Evolutionary conservation across 2,113 vertebrate species (phyloP).

Genomic region (Eulacestoma nigropectus): DNA sequence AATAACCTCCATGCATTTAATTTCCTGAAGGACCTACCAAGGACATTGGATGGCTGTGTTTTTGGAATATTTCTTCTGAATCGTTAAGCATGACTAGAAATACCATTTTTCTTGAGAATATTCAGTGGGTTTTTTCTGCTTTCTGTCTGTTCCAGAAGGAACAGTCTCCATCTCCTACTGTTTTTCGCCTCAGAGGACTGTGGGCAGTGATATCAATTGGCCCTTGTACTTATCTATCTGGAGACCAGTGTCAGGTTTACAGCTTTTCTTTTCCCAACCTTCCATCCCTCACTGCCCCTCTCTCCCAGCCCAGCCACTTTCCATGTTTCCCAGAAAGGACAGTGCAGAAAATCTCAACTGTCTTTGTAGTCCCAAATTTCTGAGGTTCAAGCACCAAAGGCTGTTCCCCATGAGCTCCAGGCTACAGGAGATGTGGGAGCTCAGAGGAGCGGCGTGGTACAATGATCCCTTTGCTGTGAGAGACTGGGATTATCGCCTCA

Average conservation of each 20-base stretch:
- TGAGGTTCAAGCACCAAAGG: not conserved
- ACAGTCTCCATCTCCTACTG: not conserved
- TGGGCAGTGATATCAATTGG: not conserved
- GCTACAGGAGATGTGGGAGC: not conserved
- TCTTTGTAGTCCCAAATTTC: not conserved
- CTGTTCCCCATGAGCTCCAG: not conserved
- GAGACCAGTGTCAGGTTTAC: not conserved
- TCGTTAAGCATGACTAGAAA: not conserved
- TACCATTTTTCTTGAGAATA: not conserved
- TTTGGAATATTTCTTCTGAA: not conserved
- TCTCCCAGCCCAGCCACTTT: not conserved
- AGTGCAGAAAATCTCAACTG: not conserved
- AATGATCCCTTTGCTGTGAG: not conserved
- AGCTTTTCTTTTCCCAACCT: not conserved
- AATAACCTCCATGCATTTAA: rapidly evolving
- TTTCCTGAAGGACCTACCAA: not conserved
- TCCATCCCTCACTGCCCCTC: not conserved
- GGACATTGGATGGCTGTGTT: not conserved
- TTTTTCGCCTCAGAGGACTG: not conserved
- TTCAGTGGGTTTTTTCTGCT: not conserved
- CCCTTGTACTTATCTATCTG: not conserved
- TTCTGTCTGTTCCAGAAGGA: not conserved
- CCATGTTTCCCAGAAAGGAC: not conserved
- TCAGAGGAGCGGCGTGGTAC: not conserved
- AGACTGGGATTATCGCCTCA: not conserved